phyloP scores from a whole-genome alignment of 2,888 invertebrate species.

The Theristus sp. region DNA sequence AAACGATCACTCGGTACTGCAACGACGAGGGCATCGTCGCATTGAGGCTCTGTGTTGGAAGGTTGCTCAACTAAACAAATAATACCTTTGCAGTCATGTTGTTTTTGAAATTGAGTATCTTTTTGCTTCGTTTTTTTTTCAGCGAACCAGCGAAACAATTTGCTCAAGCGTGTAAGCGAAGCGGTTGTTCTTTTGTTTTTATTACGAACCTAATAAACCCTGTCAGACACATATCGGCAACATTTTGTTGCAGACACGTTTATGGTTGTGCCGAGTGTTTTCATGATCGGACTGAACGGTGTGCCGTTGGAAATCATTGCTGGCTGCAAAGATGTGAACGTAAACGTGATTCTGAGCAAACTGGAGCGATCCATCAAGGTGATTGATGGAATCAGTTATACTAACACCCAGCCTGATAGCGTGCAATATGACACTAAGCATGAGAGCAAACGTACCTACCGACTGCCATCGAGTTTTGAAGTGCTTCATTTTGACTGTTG shows the following conservation, averaged over 20 bases:
- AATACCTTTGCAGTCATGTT: not conserved
- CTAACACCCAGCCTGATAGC: too few species aligned
- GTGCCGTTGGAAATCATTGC: conserved; percentile 58
- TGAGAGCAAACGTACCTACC: too few species aligned
- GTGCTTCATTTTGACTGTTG: too few species aligned
- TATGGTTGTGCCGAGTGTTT: conserved; percentile 46
- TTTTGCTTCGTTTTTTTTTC: too few species aligned
- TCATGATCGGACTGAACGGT: conserved; percentile 66
- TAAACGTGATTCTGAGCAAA: not conserved
- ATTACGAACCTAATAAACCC: not conserved
- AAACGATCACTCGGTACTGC: not conserved
- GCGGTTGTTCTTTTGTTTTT: not conserved
- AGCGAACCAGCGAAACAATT: not conserved
- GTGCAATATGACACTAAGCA: too few species aligned
- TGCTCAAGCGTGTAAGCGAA: not conserved
- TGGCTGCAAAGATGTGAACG: conserved; percentile 29
- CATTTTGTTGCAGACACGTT: conserved; percentile 34
- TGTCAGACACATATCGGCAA: too few species aligned
- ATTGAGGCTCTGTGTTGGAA: not conserved
- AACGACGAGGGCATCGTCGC: not conserved
- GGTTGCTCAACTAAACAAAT: not conserved
- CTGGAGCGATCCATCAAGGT: too few species aligned
- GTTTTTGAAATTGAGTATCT: not conserved
- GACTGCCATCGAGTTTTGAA: too few species aligned
- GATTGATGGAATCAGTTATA: too few species aligned